Evolutionary conservation across 2,113 vertebrate species (phyloP), one percentile per base, ranked within the genome.

Genomic region (Butastur rufipennis): DNA sequence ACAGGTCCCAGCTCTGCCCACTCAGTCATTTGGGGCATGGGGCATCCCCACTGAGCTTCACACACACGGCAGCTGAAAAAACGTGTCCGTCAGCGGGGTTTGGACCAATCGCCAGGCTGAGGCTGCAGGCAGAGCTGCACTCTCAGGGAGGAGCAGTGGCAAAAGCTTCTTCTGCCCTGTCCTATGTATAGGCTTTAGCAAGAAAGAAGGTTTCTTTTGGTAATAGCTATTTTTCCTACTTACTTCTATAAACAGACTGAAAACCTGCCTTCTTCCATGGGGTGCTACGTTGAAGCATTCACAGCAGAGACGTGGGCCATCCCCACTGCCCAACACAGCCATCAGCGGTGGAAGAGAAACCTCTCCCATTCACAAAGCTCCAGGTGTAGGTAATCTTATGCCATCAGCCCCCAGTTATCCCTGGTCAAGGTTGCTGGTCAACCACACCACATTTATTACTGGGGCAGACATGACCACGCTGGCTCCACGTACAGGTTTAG

Each of bases 381-480:
- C 52, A 22, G 63, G 40, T 3, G 50, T 16, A 27, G 0, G 0
- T 42, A 50, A 15, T 16, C 43, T 66, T 2, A 6, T 0, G 0
- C 31, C 59, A 56, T 3, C 27, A 43, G 6, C 1, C 40, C 42
- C 32, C 36, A 38, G 23, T 16, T 67, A 48, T 16, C n/a, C 53
- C 5, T 5, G 40, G 72, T 11, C 27, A 10, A 66, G 67, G 81
- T 21, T 72, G 53, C 29, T 27, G 61, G 22, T 9, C 59, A 83
- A 13, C 18, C 68, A 16, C 43, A 20, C 13, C 50, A 42, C 34
- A 7, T 42, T 4, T 29, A 32, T 22, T 38, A 29, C 36, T 38
- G 0, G 2, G 45, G 40, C 72, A 67, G 15, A n/a, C 9, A 1
- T 0, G 18, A 29, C 43, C 70, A 63, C 0, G 2, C 12, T 47